A percentile compares a stretch with the other conserved stretches of the same genome.
These are phyloP conservation scores for Amiota communis DNA, from an alignment of 2,888 invertebrate genomes.

Conservation along the genomic window DNA sequence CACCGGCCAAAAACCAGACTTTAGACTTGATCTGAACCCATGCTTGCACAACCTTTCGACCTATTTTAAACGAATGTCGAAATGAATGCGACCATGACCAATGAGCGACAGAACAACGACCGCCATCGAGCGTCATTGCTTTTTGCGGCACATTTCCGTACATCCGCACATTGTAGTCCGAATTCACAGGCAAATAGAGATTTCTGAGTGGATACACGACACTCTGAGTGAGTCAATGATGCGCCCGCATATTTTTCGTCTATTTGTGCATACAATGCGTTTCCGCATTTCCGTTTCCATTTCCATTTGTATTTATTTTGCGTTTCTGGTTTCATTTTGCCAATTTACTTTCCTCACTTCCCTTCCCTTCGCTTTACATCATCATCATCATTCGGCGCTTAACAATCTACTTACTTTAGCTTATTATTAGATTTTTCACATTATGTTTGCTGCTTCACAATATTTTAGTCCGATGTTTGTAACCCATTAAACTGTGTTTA, in stretches of 20 bases:
- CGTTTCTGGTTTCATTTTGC: slow-evolving; percentile 4
- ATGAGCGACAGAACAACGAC: neutral
- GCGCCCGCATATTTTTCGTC: slow-evolving; percentile 6
- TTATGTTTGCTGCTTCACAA: slow-evolving; percentile 28
- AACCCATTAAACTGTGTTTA: no score
- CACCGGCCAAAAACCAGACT: neutral
- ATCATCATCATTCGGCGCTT: neutral
- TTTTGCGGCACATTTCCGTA: slow-evolving; percentile 17
- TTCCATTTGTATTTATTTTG: slow-evolving; percentile 15
- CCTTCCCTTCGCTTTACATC: neutral
- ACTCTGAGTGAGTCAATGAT: no score
- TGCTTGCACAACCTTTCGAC: neutral
- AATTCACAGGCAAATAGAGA: neutral
- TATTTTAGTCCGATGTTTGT: no score
- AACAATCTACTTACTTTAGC: slow-evolving; percentile 16
- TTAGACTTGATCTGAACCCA: neutral
- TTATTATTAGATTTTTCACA: slow-evolving; percentile 41
- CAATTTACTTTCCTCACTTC: neutral
- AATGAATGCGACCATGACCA: no score
- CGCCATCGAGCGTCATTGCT: slow-evolving; percentile 18
- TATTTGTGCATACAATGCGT: neutral
- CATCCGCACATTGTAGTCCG: neutral
- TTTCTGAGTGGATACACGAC: neutral
- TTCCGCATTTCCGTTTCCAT: slow-evolving; percentile 14
- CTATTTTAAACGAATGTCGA: neutral